phyloP scores from a whole-genome alignment of 1,140 invertebrate genomes.

The Popillia japonica region DNA sequence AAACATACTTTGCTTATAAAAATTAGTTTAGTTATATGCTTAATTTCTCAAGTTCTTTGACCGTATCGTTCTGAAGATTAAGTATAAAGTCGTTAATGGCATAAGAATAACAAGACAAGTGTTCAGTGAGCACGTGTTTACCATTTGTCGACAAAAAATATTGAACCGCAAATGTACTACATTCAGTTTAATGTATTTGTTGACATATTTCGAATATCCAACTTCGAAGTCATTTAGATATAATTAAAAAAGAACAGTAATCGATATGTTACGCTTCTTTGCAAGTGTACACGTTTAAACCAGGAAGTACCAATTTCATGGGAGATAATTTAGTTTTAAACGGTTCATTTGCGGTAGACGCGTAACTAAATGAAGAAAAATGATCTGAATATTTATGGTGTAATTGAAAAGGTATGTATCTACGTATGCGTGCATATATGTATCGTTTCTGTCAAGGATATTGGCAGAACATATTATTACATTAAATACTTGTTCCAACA shows the following conservation, averaged over 20 bases:
- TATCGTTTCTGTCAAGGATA: background rate
- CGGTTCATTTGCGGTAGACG: background rate
- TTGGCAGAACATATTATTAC: background rate
- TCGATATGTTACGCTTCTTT: constrained; percentile 6
- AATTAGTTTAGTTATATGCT: no score
- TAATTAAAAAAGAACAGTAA: background rate
- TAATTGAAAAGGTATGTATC: background rate
- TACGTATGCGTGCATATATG: background rate
- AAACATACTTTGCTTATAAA: no score
- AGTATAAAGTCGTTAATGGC: no score
- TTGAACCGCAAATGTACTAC: no score
- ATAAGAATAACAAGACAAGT: no score
- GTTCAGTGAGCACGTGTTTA: no score
- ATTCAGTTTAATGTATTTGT: no score
- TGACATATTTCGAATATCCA: no score
- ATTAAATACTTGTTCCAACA: constrained; percentile 8
- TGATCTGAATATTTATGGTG: constrained; percentile 12
- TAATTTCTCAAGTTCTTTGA: no score
- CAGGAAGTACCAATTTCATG: constrained; percentile 29
- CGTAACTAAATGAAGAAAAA: constrained; percentile 30
- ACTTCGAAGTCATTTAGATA: no score
- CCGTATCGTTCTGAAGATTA: no score
- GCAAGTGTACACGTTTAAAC: background rate
- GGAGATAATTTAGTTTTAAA: constrained; percentile 19
- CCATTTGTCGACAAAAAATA: no score